Percentiles rank a stretch among this genome's conserved stretches.
Evolutionary conservation across 2,888 invertebrate genomes (phyloP).

Genomic region (Cerceris rybyensis): DNA sequence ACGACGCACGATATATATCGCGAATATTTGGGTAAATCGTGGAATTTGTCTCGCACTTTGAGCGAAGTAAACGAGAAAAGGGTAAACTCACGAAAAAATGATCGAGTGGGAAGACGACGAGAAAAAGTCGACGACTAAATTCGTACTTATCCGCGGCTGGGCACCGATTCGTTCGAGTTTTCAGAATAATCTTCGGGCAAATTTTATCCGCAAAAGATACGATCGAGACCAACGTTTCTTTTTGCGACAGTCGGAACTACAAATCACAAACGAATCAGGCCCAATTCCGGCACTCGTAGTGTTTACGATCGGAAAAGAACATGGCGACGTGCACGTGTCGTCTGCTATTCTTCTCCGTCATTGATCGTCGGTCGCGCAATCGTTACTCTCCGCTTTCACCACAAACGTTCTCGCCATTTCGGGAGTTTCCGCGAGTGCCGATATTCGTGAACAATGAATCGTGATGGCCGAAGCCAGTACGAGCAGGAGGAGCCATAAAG

Average conservation of each 20-base stretch:
- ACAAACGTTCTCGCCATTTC: neutral
- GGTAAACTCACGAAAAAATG: no score
- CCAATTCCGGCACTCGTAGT: neutral
- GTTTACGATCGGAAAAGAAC: constrained; percentile 16
- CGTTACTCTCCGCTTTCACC: neutral
- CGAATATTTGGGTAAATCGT: no score
- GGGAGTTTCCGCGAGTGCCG: neutral
- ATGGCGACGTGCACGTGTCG: constrained; percentile 60
- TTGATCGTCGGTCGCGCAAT: constrained; percentile 6
- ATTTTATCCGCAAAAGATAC: no score
- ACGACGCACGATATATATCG: no score
- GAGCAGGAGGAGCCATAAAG: constrained; percentile 65
- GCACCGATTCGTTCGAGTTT: no score
- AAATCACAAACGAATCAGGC: no score
- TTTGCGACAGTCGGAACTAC: neutral
- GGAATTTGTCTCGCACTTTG: no score
- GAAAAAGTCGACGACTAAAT: no score
- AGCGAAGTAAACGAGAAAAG: no score
- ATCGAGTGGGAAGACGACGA: no score
- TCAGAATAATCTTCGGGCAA: no score
- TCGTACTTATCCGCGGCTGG: no score
- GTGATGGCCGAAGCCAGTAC: constrained; percentile 45
- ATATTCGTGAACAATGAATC: constrained; percentile 30
- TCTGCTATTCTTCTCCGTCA: constrained; percentile 25
- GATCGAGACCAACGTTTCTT: neutral